Evolutionary conservation across 2,113 vertebrate genomes (phyloP).

Genomic region (Verasper variegatus): DNA sequence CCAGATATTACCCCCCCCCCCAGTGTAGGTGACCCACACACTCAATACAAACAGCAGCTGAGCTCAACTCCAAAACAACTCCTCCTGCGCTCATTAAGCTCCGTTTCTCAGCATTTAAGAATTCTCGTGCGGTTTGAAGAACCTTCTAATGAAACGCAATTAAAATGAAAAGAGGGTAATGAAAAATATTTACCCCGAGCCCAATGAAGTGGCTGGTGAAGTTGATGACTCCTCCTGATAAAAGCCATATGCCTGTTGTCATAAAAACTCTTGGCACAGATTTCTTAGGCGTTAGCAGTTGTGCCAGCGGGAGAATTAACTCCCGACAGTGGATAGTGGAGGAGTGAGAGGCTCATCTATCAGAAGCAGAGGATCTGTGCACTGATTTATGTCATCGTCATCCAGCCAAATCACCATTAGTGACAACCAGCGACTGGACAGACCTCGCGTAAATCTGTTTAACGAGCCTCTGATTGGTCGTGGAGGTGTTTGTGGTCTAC

Average conservation of each 20-base stretch:
- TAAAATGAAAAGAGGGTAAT: constrained; percentile 71
- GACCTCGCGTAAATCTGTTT: no score
- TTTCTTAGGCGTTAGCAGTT: constrained; percentile 47
- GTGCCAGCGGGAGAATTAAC: constrained; percentile 59
- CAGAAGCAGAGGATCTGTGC: constrained; percentile 28
- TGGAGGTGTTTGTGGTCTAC: no score
- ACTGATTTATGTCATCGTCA: no score
- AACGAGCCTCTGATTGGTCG: no score
- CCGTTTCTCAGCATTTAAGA: constrained; percentile 69
- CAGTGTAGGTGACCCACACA: constrained; percentile 8
- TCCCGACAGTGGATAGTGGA: constrained; percentile 37
- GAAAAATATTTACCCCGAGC: constrained; percentile 77
- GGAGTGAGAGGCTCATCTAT: constrained; percentile 25
- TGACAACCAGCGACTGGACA: no score
- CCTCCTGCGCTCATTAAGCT: constrained; percentile 60
- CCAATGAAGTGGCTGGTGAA: constrained; percentile 72
- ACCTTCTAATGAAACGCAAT: constrained; percentile 77
- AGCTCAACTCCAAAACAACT: constrained; percentile 55
- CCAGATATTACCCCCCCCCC: not conserved
- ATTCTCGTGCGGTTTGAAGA: constrained; percentile 72
- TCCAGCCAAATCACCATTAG: no score
- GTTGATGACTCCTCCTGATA: constrained; percentile 73
- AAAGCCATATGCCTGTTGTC: constrained; percentile 72
- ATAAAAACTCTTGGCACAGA: constrained; percentile 61
- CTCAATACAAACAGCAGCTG: constrained; percentile 29